Evolutionary conservation across 37 sponge, comb jelly and placozoan species (phyloP), one percentile per base, ranked within the genome.

Genomic region (Haliclona indistincta): DNA sequence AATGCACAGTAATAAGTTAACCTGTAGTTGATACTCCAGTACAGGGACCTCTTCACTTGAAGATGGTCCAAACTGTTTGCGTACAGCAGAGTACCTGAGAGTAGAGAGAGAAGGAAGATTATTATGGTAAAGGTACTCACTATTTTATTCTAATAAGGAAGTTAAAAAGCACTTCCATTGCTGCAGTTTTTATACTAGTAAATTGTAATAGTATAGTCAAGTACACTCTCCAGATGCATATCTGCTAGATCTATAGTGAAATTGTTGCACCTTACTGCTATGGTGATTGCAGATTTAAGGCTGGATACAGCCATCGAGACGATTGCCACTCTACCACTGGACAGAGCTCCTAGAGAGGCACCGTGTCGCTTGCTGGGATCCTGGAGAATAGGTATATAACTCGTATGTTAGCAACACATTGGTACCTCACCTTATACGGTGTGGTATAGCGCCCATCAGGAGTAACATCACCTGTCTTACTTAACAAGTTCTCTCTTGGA

Each of bases 21-120:
- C 94, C 73, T 94, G 95, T 33, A 89, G 64, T 56, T 88, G 96
- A 63, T 96, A 96, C 65, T 92, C 93, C 19, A 96, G 78, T 5
- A 96, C 74, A 47, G 96, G 87, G 0, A 92, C 23, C 54, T 96
- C 96, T 29, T 67, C 71, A 33, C 53, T 70, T 6, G 72, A 54
- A 1, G 78, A 63, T 13, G 82, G 82, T 25, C 94, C 94, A 86
- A 96, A 96, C 84, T 96, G 96, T 29, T 64, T 52, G 34, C 96
- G 28, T 2, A 77, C 84, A 63, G 96, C 96, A 32, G 93, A 93
- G 39, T 96, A 96, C 40, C 96, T 93, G 54, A 43, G 69, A 25
- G 42, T 23, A 38, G 39, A 25, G 62, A 39, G 43, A 10, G 28
- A n/a, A 26, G 20, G 56, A 28, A 55, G 56, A n/a, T n/a, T n/a